phyloP scores from a whole-genome alignment of 2,888 invertebrate genomes.

The Thecocarcelia acutangulata region DNA sequence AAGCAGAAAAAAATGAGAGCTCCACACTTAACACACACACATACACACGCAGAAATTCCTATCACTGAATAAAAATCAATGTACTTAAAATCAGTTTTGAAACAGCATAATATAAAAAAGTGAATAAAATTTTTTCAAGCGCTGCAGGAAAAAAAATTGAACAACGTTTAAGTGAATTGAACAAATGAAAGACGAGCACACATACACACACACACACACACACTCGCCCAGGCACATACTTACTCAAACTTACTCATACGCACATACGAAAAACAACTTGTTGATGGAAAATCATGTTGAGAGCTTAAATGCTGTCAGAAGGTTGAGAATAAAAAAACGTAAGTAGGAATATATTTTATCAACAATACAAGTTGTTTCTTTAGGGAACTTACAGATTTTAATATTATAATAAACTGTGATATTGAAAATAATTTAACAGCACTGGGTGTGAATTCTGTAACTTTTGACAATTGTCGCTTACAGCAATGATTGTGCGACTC shows the following conservation, averaged over 20 bases:
- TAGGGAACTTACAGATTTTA: constrained; percentile 1
- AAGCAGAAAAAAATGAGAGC: constrained; percentile 9
- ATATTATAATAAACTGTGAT: constrained; percentile 2
- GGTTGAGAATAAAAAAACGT: constrained; percentile 32
- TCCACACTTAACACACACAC: constrained; percentile 19
- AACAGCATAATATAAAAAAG: constrained; percentile 1
- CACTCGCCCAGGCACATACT: too few species aligned
- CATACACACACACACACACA: too few species aligned
- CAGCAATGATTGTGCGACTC: too few species aligned
- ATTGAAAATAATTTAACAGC: too few species aligned
- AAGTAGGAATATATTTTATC: background rate
- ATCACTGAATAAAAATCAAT: constrained; percentile 54
- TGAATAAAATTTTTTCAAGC: constrained; percentile 12
- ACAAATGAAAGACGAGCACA: constrained; percentile 22
- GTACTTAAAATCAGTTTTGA: constrained; percentile 49
- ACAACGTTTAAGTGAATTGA: constrained; percentile 32
- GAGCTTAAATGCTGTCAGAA: constrained; percentile 43
- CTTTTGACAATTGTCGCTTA: too few species aligned
- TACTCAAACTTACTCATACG: too few species aligned
- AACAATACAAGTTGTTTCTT: constrained; percentile 10
- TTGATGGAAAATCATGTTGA: constrained; percentile 50
- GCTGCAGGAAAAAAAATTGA: background rate
- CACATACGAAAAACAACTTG: constrained; percentile 53
- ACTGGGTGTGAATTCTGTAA: too few species aligned
- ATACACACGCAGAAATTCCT: constrained; percentile 14